phyloP scores from a whole-genome alignment of 1,140 invertebrate genomes.

The Drosophila dunni region DNA sequence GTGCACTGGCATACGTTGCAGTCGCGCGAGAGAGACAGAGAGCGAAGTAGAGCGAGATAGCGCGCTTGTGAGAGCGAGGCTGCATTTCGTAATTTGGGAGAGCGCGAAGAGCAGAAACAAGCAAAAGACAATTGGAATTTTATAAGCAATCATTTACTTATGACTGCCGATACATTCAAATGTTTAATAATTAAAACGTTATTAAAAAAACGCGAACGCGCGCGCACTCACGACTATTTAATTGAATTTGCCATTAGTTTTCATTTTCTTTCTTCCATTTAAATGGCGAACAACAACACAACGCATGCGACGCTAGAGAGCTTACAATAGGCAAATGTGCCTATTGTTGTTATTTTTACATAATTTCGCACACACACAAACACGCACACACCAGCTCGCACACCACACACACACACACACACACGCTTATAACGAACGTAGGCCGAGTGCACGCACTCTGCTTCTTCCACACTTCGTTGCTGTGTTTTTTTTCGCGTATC shows the following conservation, averaged over 20 bases:
- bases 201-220: neutral
- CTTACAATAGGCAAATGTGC: constrained; percentile 45
- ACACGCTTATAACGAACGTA: constrained; percentile 34
- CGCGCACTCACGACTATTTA: constrained; percentile 21
- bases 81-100: constrained; percentile 53
- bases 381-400: constrained; percentile 20
- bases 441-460: constrained; percentile 66
- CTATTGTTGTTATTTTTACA: constrained; percentile 71
- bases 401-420: constrained; percentile 12
- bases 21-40: constrained; percentile 13
- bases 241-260: constrained; percentile 47
- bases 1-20: constrained; percentile 62
- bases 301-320: constrained; percentile 22
- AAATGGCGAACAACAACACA: constrained; percentile 27
- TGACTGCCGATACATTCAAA: constrained; percentile 35
- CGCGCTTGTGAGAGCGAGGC: constrained; percentile 24
- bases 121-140: constrained; percentile 70
- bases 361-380: constrained; percentile 67
- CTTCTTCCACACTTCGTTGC: constrained; percentile 44
- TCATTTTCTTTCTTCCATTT: constrained; percentile 27
- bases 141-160: constrained; percentile 50
- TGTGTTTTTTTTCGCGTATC: constrained; percentile 20
- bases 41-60: constrained; percentile 6
- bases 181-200: constrained; percentile 23
- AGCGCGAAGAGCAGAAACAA: constrained; percentile 30